Evolutionary conservation across 1,140 invertebrate genomes (phyloP).

Genomic region (Ceratosolen solmsi): DNA sequence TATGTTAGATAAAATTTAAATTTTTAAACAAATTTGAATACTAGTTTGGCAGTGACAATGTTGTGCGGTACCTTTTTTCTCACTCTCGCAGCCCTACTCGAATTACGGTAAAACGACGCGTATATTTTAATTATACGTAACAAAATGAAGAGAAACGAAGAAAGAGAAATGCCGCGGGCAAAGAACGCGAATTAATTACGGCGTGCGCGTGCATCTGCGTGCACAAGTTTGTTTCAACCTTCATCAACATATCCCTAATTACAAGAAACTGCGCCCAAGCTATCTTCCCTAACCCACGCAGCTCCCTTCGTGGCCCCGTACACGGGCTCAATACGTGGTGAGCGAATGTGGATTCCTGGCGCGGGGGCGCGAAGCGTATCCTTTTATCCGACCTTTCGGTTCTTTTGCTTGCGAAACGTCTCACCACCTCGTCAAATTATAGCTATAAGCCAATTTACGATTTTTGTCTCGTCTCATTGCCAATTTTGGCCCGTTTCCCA

Average conservation of each 20-base stretch:
- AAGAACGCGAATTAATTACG: constrained; percentile 31
- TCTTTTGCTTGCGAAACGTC: background rate
- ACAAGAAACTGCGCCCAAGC: constrained; percentile 3
- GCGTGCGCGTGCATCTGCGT: background rate
- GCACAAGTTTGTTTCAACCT: background rate
- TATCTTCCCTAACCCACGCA: background rate
- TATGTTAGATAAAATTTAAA: background rate
- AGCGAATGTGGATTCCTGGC: background rate
- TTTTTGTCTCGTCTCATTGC: constrained; percentile 9
- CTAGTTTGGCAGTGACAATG: background rate
- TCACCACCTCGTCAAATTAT: background rate
- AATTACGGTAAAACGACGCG: constrained; percentile 12
- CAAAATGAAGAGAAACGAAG: constrained; percentile 5
- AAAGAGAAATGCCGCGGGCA: background rate
- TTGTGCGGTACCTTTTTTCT: background rate
- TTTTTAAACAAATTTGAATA: background rate
- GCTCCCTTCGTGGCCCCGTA: background rate
- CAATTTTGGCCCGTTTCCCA: constrained; percentile 26
- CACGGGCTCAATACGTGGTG: constrained; percentile 25
- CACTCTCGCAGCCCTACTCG: background rate
- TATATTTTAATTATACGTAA: constrained; percentile 19
- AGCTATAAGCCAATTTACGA: constrained; percentile 15
- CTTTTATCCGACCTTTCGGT: background rate
- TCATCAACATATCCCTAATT: constrained; percentile 23
- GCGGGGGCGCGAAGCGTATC: too few species aligned